Evolutionary conservation across 1,140 invertebrate genomes (phyloP), one percentile per base, ranked within the genome.

Genomic region (Drosophila tsacasi): DNA sequence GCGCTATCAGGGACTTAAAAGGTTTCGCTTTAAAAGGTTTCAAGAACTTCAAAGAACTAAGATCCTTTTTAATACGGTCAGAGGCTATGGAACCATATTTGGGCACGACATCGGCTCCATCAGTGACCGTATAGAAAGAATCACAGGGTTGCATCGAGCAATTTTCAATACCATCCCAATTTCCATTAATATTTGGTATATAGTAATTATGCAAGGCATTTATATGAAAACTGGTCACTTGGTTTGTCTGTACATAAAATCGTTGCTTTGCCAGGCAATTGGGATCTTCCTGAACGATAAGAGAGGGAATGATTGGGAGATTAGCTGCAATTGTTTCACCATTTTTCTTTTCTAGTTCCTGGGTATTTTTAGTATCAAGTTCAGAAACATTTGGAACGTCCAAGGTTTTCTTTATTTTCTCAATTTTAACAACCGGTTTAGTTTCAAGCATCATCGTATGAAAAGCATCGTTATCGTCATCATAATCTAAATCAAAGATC

Each of bases 101-200:
- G 4, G 92, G 92, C 15, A 93, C 92, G 30, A 93, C 92, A 80
- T 90, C 80, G 19, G 64, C 44, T n/a, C 90, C 90, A 69, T 92
- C 67, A 12, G 63, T 78, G 5, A 92, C 71, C 15, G 61, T 19
- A 60, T 92, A 91, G 9, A 68, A 52, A 7, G 68, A 57, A 5
- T 78, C 55, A 10, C 71, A 23, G 9, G 39, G 44, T 39, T 60
- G 17, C 9, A 68, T 9, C 21, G 69, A 50, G 8, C 65, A 59
- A 5, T 50, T 61, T 46, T 50, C 55, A 58, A 79, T 72, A 90
- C 95, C 94, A 91, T 95, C 94, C 91, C 93, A 94, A 78, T 94
- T 94, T 55, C 96, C 96, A 94, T 96, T 96, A 19, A 96, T 94
- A 79, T 95, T 94, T 58, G 93, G 80, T 67, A 93, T 81, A 52